Evolutionary conservation across 2,113 vertebrate genomes (phyloP).

Genomic region (Corythoichthys intestinalis): DNA sequence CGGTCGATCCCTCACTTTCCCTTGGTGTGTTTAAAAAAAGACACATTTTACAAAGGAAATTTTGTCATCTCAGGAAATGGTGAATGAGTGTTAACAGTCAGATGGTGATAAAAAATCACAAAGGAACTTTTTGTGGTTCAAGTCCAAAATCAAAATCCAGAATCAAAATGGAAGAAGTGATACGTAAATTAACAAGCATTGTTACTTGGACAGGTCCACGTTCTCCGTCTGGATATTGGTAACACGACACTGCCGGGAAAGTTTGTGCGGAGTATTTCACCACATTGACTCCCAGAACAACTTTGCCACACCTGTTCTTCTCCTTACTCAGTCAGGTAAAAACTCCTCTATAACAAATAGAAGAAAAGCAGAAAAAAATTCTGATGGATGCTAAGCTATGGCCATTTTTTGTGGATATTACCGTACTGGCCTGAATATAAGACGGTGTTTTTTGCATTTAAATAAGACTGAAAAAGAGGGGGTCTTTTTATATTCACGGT

Average conservation of each 20-base stretch:
- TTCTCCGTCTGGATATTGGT: slow-evolving; percentile 75
- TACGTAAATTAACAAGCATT: background rate
- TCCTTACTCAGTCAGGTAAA: slow-evolving; percentile 66
- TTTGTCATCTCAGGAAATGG: no score
- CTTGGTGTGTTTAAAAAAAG: slow-evolving; percentile 58
- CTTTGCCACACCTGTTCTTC: slow-evolving; percentile 66
- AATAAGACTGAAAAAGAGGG: no score
- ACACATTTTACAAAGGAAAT: background rate
- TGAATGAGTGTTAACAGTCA: no score
- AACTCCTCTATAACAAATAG: background rate
- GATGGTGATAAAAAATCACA: no score
- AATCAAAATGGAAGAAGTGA: background rate
- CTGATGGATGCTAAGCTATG: no score
- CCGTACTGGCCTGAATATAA: no score
- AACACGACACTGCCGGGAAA: slow-evolving; percentile 44
- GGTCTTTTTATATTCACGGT: no score
- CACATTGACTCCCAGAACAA: slow-evolving; percentile 62
- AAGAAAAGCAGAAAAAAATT: no score
- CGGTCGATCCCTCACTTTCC: slow-evolving; percentile 45
- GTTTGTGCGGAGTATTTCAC: slow-evolving; percentile 64
- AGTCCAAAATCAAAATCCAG: no score
- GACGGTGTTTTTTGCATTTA: no score
- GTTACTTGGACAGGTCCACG: slow-evolving; percentile 55
- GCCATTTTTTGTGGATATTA: no score
- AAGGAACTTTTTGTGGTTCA: no score